Percentiles rank a stretch among this genome's conserved stretches.
phyloP scores from a whole-genome alignment of 2,797 vertebrate species.

The Chelidonichthys spinosus region DNA sequence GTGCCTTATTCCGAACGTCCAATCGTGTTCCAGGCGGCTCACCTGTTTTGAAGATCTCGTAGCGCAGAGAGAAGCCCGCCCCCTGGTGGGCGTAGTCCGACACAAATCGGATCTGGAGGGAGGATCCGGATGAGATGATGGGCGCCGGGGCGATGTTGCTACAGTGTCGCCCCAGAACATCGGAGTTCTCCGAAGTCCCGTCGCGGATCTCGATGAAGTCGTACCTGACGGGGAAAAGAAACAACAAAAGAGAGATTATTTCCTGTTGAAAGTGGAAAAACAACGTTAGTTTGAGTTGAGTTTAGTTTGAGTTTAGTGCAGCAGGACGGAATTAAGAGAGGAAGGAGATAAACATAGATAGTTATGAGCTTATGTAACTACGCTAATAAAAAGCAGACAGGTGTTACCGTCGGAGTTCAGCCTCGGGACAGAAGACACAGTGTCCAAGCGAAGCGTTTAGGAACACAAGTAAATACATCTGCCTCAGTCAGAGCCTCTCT shows the following conservation, averaged over 20 bases:
- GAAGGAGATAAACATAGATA: conserved; percentile 48
- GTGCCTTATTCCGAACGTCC: background rate
- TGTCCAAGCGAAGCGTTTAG: conserved; percentile 37
- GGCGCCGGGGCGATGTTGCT: conserved; percentile 97
- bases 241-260: background rate
- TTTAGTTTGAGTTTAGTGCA: conserved; percentile 12
- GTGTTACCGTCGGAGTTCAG: conserved; percentile 54
- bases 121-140: conserved; percentile 94
- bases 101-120: conserved; percentile 93
- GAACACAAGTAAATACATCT: conserved; percentile 49
- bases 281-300: background rate
- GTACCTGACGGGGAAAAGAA: conserved; percentile 81
- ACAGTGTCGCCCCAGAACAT: conserved; percentile 96
- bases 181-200: conserved; percentile 89
- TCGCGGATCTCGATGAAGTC: conserved; percentile 98
- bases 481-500: conserved; percentile 13
- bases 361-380: conserved; percentile 52
- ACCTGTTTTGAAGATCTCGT: conserved; percentile 99
- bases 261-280: background rate
- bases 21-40: conserved; percentile 42
- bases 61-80: conserved; percentile 97
- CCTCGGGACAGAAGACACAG: conserved; percentile 43
- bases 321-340: conserved; percentile 26
- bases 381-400: conserved; percentile 71
- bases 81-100: conserved; percentile 97